Percentiles rank a stretch among this genome's conserved stretches.
phyloP scores from a whole-genome alignment of 2,888 invertebrate genomes.

The Seira ritae region DNA sequence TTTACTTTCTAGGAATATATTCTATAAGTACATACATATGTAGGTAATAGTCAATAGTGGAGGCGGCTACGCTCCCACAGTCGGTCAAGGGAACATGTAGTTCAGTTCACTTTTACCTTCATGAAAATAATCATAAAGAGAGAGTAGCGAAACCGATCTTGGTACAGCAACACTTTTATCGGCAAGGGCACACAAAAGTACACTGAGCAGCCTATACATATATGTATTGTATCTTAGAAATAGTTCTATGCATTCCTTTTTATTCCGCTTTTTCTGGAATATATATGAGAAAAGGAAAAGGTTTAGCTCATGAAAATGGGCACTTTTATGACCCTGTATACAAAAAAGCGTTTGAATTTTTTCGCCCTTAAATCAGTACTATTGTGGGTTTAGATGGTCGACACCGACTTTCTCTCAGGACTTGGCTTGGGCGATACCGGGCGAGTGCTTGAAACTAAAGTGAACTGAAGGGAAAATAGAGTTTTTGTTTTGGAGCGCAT shows the following conservation, averaged over 20 bases:
- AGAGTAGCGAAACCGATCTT: not conserved
- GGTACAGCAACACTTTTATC: not conserved
- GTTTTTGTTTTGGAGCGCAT: not conserved
- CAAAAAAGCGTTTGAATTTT: conserved; percentile 13
- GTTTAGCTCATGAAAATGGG: not conserved
- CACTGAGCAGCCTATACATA: too few species aligned
- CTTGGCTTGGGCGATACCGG: conserved; percentile 13
- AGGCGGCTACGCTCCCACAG: too few species aligned
- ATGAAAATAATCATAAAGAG: not conserved
- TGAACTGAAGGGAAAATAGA: not conserved
- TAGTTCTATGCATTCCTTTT: too few species aligned
- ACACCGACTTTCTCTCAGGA: not conserved
- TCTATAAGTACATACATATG: too few species aligned
- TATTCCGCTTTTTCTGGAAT: too few species aligned
- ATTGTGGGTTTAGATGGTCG: not conserved
- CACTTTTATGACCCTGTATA: conserved; percentile 43
- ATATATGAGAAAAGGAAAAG: too few species aligned
- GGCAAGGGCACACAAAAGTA: not conserved
- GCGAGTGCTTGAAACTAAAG: too few species aligned
- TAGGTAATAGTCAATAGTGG: too few species aligned
- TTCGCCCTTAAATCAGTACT: not conserved
- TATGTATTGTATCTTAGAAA: too few species aligned
- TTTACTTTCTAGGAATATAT: too few species aligned
- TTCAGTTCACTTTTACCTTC: too few species aligned
- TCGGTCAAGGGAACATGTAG: too few species aligned